Base-by-base conservation (phyloP, 53 echinoderm and acorn worm genomes). In the Patiria pectinifera region DNA sequence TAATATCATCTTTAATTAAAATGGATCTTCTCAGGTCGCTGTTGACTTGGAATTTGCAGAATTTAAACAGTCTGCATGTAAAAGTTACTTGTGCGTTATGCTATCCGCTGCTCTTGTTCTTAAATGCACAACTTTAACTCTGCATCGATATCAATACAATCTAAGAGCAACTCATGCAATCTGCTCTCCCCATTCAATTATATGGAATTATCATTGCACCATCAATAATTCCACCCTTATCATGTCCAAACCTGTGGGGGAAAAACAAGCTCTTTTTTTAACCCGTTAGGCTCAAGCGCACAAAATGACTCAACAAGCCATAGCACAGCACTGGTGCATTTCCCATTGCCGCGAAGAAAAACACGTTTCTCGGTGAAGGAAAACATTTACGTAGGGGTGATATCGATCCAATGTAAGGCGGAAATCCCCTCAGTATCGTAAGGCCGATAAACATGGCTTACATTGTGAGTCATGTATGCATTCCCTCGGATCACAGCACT, bases 331-430 rank as follows among this genome's bases (percentile, higher is more conserved):
- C 90, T 59, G 48, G 80, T 90, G 82, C 90, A 90, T 90, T 90
- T 90, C 90, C 90, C 90, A 69, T 63, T 69, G 80, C 90, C 66
- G 62, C 26, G 49, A 43, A 81, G 45, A 62, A 80, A 90, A 90
- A 90, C 90, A 90, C 63, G 81, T 78, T 90, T 66, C 82, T 47
- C 19, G 89, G 21, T 53, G 66, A 90, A 69, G 90, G 90, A 90
- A 90, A 90, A 90, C 90, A 90, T 80, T 80, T 82, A 59, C 18
- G 81, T 81, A 78, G 66, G 69, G 22, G 25, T 14, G 90, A 46
- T 90, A 90, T 90, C 90, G 90, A 90, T 90, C 90, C 90, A 90
- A 90, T 90, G 78, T 80, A 81, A 9, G 90, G 80, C 90, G 90
- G 90, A 90, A 90, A 90, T 90, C 90, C 80, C 90, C 23, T 24